Percentiles rank a stretch among this genome's conserved stretches.
Evolutionary conservation across 2,888 invertebrate genomes (phyloP).

Genomic region (Eilema caniola): DNA sequence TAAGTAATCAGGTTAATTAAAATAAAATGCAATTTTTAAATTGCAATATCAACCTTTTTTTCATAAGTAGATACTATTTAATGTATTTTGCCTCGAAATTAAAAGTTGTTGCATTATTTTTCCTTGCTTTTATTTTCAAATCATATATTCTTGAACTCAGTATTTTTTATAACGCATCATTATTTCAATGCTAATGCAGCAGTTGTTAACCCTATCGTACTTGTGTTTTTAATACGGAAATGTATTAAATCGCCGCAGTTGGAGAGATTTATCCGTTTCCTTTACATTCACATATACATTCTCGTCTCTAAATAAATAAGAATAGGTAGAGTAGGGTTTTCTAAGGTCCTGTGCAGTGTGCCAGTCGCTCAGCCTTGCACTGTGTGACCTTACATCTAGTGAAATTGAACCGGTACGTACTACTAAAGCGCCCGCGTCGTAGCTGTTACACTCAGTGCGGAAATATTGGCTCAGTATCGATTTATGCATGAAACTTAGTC

Average conservation of each 20-base stretch:
- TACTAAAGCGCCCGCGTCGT: constrained; percentile 58
- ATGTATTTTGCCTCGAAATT: not conserved
- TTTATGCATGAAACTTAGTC: not conserved
- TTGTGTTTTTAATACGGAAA: not conserved
- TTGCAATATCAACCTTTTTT: not conserved
- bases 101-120: not conserved
- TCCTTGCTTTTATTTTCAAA: too few species aligned
- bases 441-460: constrained; percentile 58
- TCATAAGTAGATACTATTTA: too few species aligned
- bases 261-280: not conserved
- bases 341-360: constrained; percentile 35
- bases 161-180: too few species aligned
- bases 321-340: not conserved
- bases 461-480: constrained; percentile 60
- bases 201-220: not conserved
- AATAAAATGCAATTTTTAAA: not conserved
- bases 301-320: not conserved
- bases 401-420: constrained; percentile 82
- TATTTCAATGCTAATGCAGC: not conserved
- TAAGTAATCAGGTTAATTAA: not conserved
- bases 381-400: constrained; percentile 81
- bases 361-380: constrained; percentile 80
- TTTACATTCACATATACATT: not conserved
- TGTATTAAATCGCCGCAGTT: not conserved
- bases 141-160: too few species aligned